These are phyloP conservation scores for Capromys pilorides DNA, from an alignment of 2,797 vertebrate species.

Conservation along the genomic window DNA sequence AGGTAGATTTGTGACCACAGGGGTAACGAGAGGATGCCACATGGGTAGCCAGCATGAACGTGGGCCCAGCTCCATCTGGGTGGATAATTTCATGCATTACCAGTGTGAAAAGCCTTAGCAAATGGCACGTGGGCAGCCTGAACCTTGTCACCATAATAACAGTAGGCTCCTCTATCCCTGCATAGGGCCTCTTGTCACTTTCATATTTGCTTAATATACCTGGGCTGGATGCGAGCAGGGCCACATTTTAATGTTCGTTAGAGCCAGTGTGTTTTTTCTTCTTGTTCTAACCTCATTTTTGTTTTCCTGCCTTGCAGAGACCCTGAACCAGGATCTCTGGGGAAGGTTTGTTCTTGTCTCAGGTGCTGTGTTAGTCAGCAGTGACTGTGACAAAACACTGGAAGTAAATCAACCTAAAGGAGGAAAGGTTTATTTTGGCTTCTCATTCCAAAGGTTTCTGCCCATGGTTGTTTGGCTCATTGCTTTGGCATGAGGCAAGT, in stretches of 20 bases:
- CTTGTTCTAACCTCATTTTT: slow-evolving; percentile 18
- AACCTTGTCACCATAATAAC: slow-evolving; percentile 70
- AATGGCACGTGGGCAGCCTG: slow-evolving; percentile 64
- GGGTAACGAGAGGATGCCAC: slow-evolving; percentile 74
- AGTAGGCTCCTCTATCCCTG: slow-evolving; percentile 62
- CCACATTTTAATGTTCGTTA: slow-evolving; percentile 67
- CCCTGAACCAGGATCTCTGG: neutral
- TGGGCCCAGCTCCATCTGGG: slow-evolving; percentile 35
- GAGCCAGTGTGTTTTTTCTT: slow-evolving; percentile 70
- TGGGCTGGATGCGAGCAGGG: slow-evolving; percentile 12
- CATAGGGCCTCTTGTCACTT: slow-evolving; percentile 72
- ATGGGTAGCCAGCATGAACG: slow-evolving; percentile 62
- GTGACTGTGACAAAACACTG: neutral
- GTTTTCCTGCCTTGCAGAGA: neutral
- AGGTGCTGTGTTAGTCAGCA: neutral
- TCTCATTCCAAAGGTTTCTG: neutral
- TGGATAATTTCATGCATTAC: slow-evolving; percentile 77
- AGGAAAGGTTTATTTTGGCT: neutral
- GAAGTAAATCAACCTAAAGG: neutral
- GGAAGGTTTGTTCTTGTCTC: neutral
- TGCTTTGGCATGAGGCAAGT: neutral
- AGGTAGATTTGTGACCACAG: slow-evolving; percentile 61
- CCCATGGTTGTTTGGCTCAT: neutral
- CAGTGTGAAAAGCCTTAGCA: slow-evolving; percentile 73
- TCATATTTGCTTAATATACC: slow-evolving; percentile 74